Evolutionary conservation across 2,888 invertebrate genomes (phyloP).

Genomic region (Tethea ocularis): DNA sequence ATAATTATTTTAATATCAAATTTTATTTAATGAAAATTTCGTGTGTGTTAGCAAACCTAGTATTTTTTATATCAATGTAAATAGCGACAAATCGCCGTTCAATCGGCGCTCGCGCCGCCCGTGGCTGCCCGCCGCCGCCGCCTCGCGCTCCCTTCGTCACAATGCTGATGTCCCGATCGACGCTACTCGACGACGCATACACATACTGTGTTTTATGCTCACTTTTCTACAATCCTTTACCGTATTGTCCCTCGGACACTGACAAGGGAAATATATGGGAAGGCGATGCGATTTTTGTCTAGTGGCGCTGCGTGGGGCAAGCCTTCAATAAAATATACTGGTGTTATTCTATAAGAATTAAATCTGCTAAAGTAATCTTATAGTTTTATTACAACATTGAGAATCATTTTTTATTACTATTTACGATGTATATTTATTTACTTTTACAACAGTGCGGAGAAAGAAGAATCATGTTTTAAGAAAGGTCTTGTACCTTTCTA

Average conservation of each 20-base stretch:
- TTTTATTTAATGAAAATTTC: not conserved
- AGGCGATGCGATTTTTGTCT: constrained; percentile 78
- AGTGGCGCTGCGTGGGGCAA: constrained; percentile 74
- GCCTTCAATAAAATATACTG: constrained; percentile 50
- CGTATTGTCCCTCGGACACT: constrained; percentile 65
- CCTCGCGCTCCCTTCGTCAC: constrained; percentile 35
- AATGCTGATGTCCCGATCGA: constrained; percentile 65
- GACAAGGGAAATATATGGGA: constrained; percentile 75
- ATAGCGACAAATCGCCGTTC: constrained; percentile 76
- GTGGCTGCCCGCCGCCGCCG: not conserved
- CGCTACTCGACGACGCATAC: constrained; percentile 62
- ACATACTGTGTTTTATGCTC: constrained; percentile 71
- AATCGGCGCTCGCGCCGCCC: constrained; percentile 46
- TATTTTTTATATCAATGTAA: constrained; percentile 26
- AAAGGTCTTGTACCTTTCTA: not conserved
- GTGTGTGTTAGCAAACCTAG: not conserved
- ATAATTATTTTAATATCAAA: no score
- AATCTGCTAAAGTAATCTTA: not conserved
- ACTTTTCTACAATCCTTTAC: constrained; percentile 74
- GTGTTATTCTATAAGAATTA: constrained; percentile 17
- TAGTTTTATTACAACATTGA: not conserved
- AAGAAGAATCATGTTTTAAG: not conserved
- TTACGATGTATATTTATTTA: not conserved
- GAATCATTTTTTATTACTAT: not conserved
- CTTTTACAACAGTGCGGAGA: no score